Evolutionary conservation across 2,888 invertebrate genomes (phyloP), one percentile per base, ranked within the genome.

Genomic region (Blera fallax): DNA sequence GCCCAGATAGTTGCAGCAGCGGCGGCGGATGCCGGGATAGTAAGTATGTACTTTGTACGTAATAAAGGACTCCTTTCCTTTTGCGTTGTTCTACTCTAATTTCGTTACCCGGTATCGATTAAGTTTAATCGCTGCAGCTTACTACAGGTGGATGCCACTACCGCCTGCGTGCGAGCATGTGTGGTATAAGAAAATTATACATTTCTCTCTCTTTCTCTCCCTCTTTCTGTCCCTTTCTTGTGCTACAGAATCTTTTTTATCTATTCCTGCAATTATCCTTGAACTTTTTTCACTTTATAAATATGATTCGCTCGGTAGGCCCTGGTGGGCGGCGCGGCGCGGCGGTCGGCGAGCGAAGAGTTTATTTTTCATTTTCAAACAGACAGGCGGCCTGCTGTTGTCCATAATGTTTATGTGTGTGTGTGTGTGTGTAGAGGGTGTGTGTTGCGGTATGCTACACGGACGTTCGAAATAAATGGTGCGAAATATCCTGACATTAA

Each of bases 241-340:
- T n/a, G n/a, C n/a, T n/a, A n/a, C n/a, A n/a, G 62, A 18, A 67
- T 78, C 72, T 62, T 60, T 43, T 76, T 60, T 62, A 60, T 73
- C 78, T 83, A 72, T 67, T 83, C 62, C 62, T 70, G 83, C 67
- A 78, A 83, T 83, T 83, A 83, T 83, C 83, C 83, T 83, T 78
- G 83, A 83, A 83, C 83, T 82, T 72, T 78, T 78, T 78, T 60
- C 16, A 3, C 32, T 32, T 62, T 52, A 43, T 27, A 56, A 56
- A 69, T 56, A 69, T 27, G 48, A 18, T 40, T 40, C n/a, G 62
- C 18, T n/a, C 21, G 10, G 58, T 58, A 58, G 70, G 58, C 43
- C 24, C 14, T 48, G 4, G 16, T 21, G 45, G 58, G 14, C 11
- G 37, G 14, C 0, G 11, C 11, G 43, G 11, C 11, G 56, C 5